phyloP scores from a whole-genome alignment of 2,888 invertebrate genomes.

The Dicyrtoma fusca region DNA sequence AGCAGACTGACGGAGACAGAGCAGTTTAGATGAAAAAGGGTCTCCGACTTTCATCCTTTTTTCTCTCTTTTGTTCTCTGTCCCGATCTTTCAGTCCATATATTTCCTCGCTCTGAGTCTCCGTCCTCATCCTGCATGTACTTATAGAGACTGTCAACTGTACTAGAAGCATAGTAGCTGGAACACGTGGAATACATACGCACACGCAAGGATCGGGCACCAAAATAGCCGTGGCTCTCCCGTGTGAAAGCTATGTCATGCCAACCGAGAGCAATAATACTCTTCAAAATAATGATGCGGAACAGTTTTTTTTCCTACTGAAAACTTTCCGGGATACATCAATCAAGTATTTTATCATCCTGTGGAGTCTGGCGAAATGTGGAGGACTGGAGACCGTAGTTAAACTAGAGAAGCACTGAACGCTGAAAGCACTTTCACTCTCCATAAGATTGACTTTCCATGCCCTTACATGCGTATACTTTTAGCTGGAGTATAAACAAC shows the following conservation, averaged over 20 bases:
- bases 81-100: neutral
- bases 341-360: slow-evolving; percentile 37
- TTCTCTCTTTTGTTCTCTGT: neutral
- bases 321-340: slow-evolving; percentile 40
- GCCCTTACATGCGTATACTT: no score
- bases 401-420: neutral
- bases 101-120: neutral
- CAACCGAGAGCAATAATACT: slow-evolving; percentile 34
- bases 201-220: no score
- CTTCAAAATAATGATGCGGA: slow-evolving; percentile 43
- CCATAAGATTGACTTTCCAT: no score
- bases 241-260: no score
- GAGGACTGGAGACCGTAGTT: neutral
- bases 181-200: no score
- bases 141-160: no score
- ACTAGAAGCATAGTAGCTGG: no score
- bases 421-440: no score
- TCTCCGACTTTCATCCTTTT: slow-evolving; percentile 26
- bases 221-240: no score
- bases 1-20: slow-evolving; percentile 39
- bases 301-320: slow-evolving; percentile 36
- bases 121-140: no score
- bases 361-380: neutral
- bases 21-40: slow-evolving; percentile 38
- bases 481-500: no score